These are phyloP conservation scores for Vulpes ferrilata DNA, from an alignment of 2,113 vertebrate genomes.

Conservation along the genomic window DNA sequence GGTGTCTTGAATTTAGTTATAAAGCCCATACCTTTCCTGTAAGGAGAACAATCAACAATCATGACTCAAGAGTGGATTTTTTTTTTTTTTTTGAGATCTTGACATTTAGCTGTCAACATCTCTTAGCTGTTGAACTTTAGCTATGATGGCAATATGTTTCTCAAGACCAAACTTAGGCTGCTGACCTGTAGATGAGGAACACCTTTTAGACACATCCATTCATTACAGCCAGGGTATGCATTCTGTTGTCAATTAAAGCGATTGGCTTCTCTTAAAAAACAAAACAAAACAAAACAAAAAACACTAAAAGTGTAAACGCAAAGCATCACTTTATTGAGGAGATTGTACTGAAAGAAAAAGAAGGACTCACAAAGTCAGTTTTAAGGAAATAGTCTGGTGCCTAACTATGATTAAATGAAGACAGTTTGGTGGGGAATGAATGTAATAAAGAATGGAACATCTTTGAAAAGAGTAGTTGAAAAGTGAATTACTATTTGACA, in stretches of 20 bases:
- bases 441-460: not conserved
- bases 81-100: conserved; percentile 37
- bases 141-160: not conserved
- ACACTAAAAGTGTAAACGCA: not conserved
- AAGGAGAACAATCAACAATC: not conserved
- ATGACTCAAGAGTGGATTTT: not conserved
- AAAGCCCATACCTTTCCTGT: not conserved
- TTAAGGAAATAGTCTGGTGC: not conserved
- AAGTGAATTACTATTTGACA: not conserved
- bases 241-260: not conserved
- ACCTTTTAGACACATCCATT: conserved; percentile 8
- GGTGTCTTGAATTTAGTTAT: conserved; percentile 1
- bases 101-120: not conserved
- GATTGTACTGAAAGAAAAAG: not conserved
- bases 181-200: not conserved
- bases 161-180: not conserved
- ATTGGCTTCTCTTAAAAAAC: not conserved
- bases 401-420: not conserved
- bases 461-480: not conserved
- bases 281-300: too few relatives aligned
- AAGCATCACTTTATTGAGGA: not conserved
- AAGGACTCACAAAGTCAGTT: not conserved
- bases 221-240: not conserved
- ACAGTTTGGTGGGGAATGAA: not conserved
- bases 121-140: not conserved